A percentile compares a stretch with the other conserved stretches of the same genome.
These are phyloP conservation scores for Artemisiospiza belli DNA, from an alignment of 2,113 vertebrate species.

Conservation along the genomic window DNA sequence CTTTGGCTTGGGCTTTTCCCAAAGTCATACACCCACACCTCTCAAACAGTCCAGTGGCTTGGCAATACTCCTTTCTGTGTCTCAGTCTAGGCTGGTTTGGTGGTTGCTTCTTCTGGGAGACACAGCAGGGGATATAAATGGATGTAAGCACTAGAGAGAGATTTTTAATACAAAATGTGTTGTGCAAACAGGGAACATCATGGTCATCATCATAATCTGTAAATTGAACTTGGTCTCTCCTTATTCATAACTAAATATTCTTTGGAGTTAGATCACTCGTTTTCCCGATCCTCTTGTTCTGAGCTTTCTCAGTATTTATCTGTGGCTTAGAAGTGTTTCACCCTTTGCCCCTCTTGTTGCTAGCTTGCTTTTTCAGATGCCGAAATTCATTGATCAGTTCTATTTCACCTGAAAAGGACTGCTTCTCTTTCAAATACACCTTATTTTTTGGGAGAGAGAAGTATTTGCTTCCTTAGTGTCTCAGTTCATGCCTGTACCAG, in stretches of 20 bases:
- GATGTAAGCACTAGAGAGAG: neutral
- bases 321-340: neutral
- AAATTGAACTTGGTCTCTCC: neutral
- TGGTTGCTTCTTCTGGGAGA: neutral
- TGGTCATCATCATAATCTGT: neutral
- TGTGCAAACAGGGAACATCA: neutral
- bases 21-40: neutral
- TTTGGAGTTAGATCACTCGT: neutral
- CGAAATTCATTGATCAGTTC: neutral
- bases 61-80: neutral
- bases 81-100: neutral
- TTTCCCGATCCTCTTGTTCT: neutral
- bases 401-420: neutral
- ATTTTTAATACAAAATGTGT: neutral
- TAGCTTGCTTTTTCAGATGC: neutral
- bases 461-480: neutral
- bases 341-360: neutral
- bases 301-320: neutral
- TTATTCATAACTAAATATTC: neutral
- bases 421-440: neutral
- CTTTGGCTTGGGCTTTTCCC: neutral
- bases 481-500: neutral
- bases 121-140: neutral
- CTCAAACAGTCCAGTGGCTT: neutral
- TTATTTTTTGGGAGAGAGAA: neutral